These are phyloP conservation scores for Lepilemur septentrionalis DNA, from an alignment of 2,797 vertebrate species.

Conservation along the genomic window DNA sequence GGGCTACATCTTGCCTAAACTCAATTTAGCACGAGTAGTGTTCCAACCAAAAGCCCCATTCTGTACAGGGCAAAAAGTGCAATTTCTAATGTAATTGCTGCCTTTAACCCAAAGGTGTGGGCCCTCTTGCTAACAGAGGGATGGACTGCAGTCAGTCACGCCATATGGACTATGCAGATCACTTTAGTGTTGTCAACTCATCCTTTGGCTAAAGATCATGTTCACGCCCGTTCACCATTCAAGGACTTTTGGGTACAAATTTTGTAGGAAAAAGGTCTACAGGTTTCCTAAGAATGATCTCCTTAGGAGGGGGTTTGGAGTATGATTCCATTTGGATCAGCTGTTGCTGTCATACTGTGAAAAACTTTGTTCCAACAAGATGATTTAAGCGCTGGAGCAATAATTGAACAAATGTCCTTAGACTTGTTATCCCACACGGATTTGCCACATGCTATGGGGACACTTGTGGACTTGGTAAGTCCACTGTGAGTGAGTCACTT, in stretches of 20 bases:
- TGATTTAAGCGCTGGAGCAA: constrained; percentile 41
- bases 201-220: neutral
- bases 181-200: neutral
- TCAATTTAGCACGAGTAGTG: neutral
- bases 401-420: constrained; percentile 61
- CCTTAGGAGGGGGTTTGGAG: constrained; percentile 27
- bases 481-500: neutral
- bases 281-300: constrained; percentile 14
- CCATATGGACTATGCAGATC: neutral
- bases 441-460: constrained; percentile 5
- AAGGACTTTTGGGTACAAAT: neutral
- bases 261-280: neutral
- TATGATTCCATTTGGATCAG: neutral
- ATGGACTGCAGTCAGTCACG: neutral
- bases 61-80: neutral
- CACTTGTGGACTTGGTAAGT: constrained; percentile 6
- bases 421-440: neutral
- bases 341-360: constrained; percentile 14
- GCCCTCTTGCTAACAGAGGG: neutral
- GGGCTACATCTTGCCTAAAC: neutral
- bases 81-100: neutral
- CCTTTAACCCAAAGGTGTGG: neutral
- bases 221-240: neutral
- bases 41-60: neutral
- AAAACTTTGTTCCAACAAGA: constrained; percentile 20